phyloP scores from a whole-genome alignment of 2,888 invertebrate species.

The Heliconius charithonia region DNA sequence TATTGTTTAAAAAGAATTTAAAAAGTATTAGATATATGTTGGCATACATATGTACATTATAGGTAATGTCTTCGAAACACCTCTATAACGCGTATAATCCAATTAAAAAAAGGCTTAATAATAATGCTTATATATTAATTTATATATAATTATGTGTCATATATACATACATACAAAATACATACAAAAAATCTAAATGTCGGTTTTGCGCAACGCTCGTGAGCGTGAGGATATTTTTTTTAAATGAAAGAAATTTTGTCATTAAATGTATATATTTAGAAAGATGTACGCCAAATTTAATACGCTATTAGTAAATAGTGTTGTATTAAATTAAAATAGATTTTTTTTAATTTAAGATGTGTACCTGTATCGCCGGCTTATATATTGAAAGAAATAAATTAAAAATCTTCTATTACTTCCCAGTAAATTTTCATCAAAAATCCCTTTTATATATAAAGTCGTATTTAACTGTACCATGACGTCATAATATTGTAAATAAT shows the following conservation, averaged over 20 bases:
- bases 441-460: background rate
- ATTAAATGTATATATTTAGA: conserved; percentile 20
- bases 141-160: conserved; percentile 9
- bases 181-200: conserved; percentile 6
- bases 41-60: conserved; percentile 15
- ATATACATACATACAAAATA: conserved; percentile 13
- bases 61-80: background rate
- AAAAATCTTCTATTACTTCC: background rate
- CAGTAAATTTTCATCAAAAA: too few relatives aligned
- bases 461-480: background rate
- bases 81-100: conserved; percentile 3
- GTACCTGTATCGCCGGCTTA: background rate
- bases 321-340: conserved; percentile 3
- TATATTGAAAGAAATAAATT: background rate
- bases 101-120: conserved; percentile 11
- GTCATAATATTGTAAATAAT: background rate
- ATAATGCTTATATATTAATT: conserved; percentile 19
- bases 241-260: background rate
- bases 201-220: conserved; percentile 17
- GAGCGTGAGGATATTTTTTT: conserved; percentile 3
- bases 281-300: conserved; percentile 18
- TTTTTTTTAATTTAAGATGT: background rate
- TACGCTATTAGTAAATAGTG: conserved; percentile 1
- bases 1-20: background rate
- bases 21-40: background rate